Evolutionary conservation across 2,888 invertebrate species (phyloP).

Genomic region (Macrophya alboannulata): DNA sequence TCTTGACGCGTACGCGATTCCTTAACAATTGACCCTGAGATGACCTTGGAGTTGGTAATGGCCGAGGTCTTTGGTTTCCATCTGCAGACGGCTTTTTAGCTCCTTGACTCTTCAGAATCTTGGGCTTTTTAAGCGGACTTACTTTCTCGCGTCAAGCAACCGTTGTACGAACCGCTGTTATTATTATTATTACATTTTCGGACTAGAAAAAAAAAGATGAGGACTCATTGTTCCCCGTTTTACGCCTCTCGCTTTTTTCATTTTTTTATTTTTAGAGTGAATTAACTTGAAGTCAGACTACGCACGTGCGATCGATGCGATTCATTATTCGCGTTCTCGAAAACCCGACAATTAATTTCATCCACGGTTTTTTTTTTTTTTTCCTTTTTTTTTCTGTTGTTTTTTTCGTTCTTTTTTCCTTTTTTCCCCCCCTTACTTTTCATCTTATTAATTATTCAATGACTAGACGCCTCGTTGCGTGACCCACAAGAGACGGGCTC

Average conservation of each 20-base stretch:
- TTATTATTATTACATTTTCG: neutral
- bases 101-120: neutral
- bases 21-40: conserved; percentile 28
- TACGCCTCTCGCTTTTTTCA: neutral
- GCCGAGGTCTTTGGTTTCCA: neutral
- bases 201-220: neutral
- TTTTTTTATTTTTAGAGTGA: conserved; percentile 28
- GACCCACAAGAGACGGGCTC: neutral
- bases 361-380: neutral
- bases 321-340: conserved; percentile 30
- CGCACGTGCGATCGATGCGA: conserved; percentile 37
- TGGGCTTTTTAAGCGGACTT: neutral
- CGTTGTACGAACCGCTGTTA: neutral
- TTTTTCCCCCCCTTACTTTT: neutral
- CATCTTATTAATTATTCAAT: conserved; percentile 44
- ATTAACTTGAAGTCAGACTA: conserved; percentile 27
- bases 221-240: neutral
- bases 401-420: neutral
- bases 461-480: conserved; percentile 38
- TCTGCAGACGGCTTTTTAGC: neutral
- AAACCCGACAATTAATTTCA: conserved; percentile 38
- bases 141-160: neutral
- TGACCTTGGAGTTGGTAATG: conserved; percentile 21
- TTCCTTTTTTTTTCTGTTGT: neutral
- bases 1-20: conserved; percentile 26